These are phyloP conservation scores for Nothocercus nigrocapillus DNA, from an alignment of 2,113 vertebrate species.

Conservation along the genomic window DNA sequence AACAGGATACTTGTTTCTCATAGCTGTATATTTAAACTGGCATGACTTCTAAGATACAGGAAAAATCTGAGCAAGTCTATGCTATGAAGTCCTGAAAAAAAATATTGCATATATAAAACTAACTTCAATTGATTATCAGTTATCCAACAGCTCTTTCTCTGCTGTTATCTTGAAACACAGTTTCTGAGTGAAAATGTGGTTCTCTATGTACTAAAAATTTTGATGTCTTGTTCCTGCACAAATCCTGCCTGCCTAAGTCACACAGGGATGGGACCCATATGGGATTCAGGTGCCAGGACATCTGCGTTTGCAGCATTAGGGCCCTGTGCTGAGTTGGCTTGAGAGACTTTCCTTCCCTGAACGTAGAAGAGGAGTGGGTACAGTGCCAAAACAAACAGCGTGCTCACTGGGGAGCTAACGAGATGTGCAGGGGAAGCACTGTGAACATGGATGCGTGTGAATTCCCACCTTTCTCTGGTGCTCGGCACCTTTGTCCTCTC, in stretches of 20 bases:
- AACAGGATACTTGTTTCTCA: not conserved
- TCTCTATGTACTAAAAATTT: not conserved
- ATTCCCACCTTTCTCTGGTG: not conserved
- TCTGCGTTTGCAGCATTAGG: not conserved
- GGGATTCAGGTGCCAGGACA: not conserved
- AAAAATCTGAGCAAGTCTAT: not conserved
- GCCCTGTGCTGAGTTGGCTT: not conserved
- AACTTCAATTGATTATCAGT: not conserved
- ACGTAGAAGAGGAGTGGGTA: not conserved
- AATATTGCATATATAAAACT: not conserved
- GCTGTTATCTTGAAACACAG: not conserved
- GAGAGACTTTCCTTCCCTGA: not conserved
- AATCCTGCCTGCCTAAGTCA: not conserved
- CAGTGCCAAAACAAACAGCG: conserved; percentile 3
- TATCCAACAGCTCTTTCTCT: not conserved
- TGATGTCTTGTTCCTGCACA: not conserved
- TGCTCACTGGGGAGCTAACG: not conserved
- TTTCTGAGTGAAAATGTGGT: not conserved
- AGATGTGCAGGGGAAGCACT: not conserved
- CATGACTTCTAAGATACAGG: not conserved
- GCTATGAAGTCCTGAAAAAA: not conserved
- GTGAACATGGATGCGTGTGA: not conserved
- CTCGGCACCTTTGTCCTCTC: conserved; percentile 7
- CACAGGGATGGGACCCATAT: not conserved
- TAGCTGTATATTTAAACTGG: not conserved